These are phyloP conservation scores for Setophaga petechia DNA, from an alignment of 2,113 vertebrate genomes.

Conservation along the genomic window DNA sequence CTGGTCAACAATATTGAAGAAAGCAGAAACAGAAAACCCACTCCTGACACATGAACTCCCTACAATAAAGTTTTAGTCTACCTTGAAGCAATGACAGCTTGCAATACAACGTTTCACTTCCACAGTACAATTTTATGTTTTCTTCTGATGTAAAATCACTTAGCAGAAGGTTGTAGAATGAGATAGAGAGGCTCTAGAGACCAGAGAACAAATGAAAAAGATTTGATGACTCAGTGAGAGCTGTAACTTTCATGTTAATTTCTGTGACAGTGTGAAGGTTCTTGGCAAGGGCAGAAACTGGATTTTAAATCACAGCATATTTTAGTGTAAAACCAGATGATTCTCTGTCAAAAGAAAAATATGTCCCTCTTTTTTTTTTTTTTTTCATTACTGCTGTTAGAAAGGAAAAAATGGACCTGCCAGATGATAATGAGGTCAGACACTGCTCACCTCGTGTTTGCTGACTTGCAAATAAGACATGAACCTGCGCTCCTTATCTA, in stretches of 20 bases:
- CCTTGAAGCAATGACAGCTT: neutral
- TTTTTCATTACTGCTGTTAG: neutral
- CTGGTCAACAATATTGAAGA: neutral
- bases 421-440: neutral
- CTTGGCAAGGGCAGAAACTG: constrained; percentile 37
- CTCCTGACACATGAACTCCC: neutral
- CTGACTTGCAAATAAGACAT: constrained; percentile 7
- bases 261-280: constrained; percentile 33
- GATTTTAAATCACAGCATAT: neutral
- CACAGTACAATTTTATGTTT: constrained; percentile 35
- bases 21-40: neutral
- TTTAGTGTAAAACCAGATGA: neutral
- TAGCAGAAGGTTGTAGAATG: neutral
- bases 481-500: neutral
- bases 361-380: neutral
- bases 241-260: constrained; percentile 41
- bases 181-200: constrained; percentile 29
- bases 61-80: neutral
- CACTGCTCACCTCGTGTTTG: neutral
- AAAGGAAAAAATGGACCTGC: neutral
- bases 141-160: constrained; percentile 51
- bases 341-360: neutral
- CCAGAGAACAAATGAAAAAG: constrained; percentile 32
- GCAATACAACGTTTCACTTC: neutral
- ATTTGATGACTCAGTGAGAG: constrained; percentile 40